Evolutionary conservation across 2,888 invertebrate species (phyloP).

Genomic region (Molorchus minor): DNA sequence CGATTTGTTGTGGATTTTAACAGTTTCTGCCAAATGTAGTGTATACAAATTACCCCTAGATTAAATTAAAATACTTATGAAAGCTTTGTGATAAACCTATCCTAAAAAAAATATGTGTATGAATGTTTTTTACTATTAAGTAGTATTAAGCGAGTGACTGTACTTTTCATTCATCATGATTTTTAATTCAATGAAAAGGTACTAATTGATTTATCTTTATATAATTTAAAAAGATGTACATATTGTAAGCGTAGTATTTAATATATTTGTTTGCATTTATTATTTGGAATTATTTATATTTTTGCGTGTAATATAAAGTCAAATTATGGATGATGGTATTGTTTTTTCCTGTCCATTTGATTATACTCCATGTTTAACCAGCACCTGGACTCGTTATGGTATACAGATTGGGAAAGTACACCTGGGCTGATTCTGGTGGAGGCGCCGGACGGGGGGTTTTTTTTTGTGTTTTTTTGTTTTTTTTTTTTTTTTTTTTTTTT

Average conservation of each 20-base stretch:
- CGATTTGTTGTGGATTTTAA: conserved; percentile 25
- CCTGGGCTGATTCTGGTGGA: too few species aligned
- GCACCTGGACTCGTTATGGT: too few species aligned
- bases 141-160: conserved; percentile 40
- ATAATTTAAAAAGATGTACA: conserved; percentile 42
- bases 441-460: too few species aligned
- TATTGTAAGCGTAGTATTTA: conserved; percentile 46
- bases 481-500: too few species aligned
- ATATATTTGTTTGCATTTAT: conserved; percentile 49
- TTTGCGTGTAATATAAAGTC: conserved; percentile 46
- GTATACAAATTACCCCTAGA: conserved; percentile 35
- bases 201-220: conserved; percentile 41
- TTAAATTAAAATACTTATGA: conserved; percentile 42
- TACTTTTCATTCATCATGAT: conserved; percentile 37
- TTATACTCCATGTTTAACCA: too few species aligned
- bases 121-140: conserved; percentile 39
- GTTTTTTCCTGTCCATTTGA: too few species aligned
- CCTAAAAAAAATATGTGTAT: conserved; percentile 36
- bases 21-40: conserved; percentile 46
- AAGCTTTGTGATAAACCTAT: conserved; percentile 49
- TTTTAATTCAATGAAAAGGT: conserved; percentile 37
- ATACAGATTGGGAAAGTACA: too few species aligned
- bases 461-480: too few species aligned
- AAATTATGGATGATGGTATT: conserved; percentile 7
- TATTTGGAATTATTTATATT: conserved; percentile 46